These are phyloP conservation scores for Archips xylosteana DNA, from an alignment of 2,888 invertebrate genomes.

Conservation along the genomic window DNA sequence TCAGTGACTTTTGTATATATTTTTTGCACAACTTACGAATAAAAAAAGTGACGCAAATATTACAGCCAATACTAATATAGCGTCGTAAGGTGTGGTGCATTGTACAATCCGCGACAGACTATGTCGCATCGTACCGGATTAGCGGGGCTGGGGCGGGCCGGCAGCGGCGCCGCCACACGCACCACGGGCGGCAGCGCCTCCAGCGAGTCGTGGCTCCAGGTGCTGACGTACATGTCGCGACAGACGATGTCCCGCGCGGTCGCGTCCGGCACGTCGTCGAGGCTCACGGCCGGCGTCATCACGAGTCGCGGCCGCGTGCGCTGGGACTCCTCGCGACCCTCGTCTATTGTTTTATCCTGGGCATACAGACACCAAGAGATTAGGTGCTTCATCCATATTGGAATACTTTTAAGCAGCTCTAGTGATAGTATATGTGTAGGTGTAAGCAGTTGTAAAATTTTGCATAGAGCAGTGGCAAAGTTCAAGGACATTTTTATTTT, in stretches of 20 bases:
- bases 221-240: background rate
- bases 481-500: too few species aligned
- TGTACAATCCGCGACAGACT: background rate
- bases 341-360: constrained; percentile 11
- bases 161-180: background rate
- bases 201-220: background rate
- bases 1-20: too few species aligned
- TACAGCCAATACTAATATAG: too few species aligned
- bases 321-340: constrained; percentile 6
- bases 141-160: background rate
- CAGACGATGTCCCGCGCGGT: background rate
- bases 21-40: too few species aligned
- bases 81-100: too few species aligned
- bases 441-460: too few species aligned
- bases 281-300: constrained; percentile 25
- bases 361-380: background rate
- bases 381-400: too few species aligned
- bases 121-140: background rate
- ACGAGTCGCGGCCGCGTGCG: constrained; percentile 28
- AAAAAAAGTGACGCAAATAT: too few species aligned
- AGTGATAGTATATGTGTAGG: too few species aligned
- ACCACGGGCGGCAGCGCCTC: background rate
- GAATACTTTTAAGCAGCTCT: too few species aligned
- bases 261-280: constrained; percentile 30
- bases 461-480: too few species aligned